Evolutionary conservation across 2,888 invertebrate genomes (phyloP).

Genomic region (Epinotia ramella): DNA sequence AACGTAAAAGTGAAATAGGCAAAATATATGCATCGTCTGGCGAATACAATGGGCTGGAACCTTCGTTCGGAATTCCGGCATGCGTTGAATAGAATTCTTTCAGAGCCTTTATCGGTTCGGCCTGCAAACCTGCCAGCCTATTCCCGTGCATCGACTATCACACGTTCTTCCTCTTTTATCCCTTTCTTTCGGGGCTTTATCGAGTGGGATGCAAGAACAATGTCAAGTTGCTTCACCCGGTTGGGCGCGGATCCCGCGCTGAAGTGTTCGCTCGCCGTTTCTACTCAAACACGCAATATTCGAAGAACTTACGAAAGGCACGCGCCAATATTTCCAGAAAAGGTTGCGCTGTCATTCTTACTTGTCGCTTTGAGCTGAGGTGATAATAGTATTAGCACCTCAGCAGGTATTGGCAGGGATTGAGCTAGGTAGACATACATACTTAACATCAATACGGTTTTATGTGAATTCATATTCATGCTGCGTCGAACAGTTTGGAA

Average conservation of each 20-base stretch:
- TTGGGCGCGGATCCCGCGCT: neutral
- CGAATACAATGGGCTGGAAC: constrained; percentile 53
- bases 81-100: constrained; percentile 68
- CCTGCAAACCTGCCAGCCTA: constrained; percentile 43
- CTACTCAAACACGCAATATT: constrained; percentile 47
- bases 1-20: constrained; percentile 47
- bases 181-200: constrained; percentile 5
- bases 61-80: constrained; percentile 58
- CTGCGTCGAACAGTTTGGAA: neutral
- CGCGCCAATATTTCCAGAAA: constrained; percentile 47
- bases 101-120: constrained; percentile 59
- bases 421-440: neutral
- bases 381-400: constrained; percentile 4
- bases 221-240: constrained; percentile 10
- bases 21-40: constrained; percentile 57
- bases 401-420: too few species aligned
- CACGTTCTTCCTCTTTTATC: constrained; percentile 17
- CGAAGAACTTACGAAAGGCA: constrained; percentile 46
- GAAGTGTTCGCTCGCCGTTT: constrained; percentile 37
- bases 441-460: neutral
- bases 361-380: constrained; percentile 7
- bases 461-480: neutral
- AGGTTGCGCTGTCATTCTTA: constrained; percentile 15
- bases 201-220: constrained; percentile 4
- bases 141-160: constrained; percentile 5